Base-by-base conservation (phyloP, 2,888 invertebrate species). In the Lasioglossum marginatum region DNA sequence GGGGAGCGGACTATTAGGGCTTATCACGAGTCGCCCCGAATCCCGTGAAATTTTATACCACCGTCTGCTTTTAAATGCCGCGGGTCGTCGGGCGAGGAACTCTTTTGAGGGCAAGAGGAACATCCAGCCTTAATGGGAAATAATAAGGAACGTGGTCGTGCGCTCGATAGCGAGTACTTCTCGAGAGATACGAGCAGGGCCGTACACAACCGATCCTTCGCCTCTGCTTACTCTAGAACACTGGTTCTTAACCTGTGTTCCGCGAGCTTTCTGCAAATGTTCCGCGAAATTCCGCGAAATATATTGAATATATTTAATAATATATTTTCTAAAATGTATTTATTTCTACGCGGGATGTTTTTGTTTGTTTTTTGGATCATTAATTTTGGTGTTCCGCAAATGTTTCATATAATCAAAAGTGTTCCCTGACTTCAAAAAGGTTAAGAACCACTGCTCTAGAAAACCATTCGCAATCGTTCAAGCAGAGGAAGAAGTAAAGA, bases 21-120 rank as follows among this genome's bases (percentile, higher is more conserved):
- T 87, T 78, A 87, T 88, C 88, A 79, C 81, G 77, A 60, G 77
- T 66, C 57, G 48, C 70, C 63, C 71, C 73, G 88, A 82, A 83
- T 83, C 83, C 78, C 86, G 86, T 86, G 88, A 88, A 88, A 88
- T 88, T 88, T 88, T 88, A 82, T 86, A 79, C 82, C 88, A 27
- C 73, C 86, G 76, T 82, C 83, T 82, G 88, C 77, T 81, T 82
- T 84, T 84, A 88, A 88, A 88, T 82, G 84, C 81, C 81, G 77
- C 52, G 68, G 79, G 66, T 79, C 71, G 66, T 77, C 48, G 81
- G 70, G 57, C 74, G 74, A 66, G 72, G 75, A 81, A 80, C 77
- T 70, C 82, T 83, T 83, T 86, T 73, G 77, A 79, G 82, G 82
- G 79, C 88, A 81, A 68, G 80, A 73, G 82, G 81, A 86, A 82